A percentile compares a stretch with the other conserved stretches of the same genome.
Conservation (phyloP, 2,888 invertebrate species). For the Zygaena filipendulae region DNA sequence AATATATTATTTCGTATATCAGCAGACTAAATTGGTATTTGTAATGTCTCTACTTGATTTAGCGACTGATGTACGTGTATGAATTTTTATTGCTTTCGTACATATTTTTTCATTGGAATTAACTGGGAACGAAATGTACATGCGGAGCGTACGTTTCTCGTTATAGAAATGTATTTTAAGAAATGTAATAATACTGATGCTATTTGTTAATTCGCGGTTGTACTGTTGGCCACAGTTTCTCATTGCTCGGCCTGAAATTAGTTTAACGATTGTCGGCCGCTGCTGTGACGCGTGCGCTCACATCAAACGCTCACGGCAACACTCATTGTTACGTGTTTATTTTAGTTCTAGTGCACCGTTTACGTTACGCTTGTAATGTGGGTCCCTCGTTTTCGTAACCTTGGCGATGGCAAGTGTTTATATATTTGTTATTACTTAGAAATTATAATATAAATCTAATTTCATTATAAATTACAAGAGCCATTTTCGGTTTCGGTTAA, state of each 20-base stretch:
- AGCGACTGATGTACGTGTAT: too few species aligned
- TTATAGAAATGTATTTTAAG: not conserved
- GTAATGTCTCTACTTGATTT: too few species aligned
- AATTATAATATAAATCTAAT: too few species aligned
- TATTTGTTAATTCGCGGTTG: slow-evolving; percentile 28
- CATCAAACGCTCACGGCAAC: slow-evolving; percentile 37
- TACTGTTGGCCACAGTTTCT: slow-evolving; percentile 25
- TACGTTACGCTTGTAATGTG: slow-evolving; percentile 37
- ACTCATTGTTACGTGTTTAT: slow-evolving; percentile 61
- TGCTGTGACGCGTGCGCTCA: slow-evolving; percentile 46
- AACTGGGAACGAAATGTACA: too few species aligned
- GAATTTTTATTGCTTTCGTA: too few species aligned
- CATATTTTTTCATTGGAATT: too few species aligned
- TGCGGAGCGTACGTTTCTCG: too few species aligned
- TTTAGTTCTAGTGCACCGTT: slow-evolving; percentile 50
- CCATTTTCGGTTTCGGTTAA: too few species aligned
- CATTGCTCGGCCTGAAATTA: slow-evolving; percentile 46
- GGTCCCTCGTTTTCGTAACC: slow-evolving; percentile 44
- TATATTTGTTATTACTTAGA: too few species aligned
- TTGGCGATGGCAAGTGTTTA: slow-evolving; percentile 34
- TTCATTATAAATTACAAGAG: too few species aligned
- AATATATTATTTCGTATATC: too few species aligned
- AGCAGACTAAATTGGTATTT: too few species aligned
- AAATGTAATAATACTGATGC: slow-evolving; percentile 8
- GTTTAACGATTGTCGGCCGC: slow-evolving; percentile 53